Conservation (phyloP, 23 tunicate genomes). For the Aplidium turbinatum region DNA sequence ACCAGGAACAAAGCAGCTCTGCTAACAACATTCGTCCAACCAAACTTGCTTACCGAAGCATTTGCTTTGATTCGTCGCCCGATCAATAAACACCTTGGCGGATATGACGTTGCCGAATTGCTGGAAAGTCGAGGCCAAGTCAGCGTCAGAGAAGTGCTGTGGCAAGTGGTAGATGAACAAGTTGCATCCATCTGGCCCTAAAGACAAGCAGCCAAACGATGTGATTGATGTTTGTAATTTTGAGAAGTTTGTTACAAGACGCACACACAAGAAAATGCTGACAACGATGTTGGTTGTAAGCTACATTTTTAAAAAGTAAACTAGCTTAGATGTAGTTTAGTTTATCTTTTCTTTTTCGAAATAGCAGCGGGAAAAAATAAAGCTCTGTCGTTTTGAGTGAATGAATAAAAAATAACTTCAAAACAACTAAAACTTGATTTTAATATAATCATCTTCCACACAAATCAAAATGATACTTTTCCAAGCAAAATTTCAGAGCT, state of each 20-base stretch:
- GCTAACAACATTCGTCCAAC: not conserved
- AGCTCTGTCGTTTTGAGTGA: too few species aligned
- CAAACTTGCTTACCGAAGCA: conserved; percentile 71
- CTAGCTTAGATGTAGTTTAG: too few species aligned
- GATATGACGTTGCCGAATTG: conserved; percentile 95
- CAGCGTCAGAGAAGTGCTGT: conserved; percentile 81
- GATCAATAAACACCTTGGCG: conserved; percentile 93
- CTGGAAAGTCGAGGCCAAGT: conserved; percentile 72
- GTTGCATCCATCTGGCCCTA: conserved; percentile 97
- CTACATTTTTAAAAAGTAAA: too few species aligned
- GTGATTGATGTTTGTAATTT: not conserved
- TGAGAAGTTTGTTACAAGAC: not conserved
- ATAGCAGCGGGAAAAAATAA: too few species aligned
- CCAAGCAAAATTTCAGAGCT: too few species aligned
- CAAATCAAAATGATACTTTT: too few species aligned
- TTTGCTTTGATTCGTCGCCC: conserved; percentile 98
- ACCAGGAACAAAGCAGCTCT: not conserved
- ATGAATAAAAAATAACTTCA: too few species aligned
- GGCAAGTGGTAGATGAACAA: conserved; percentile 94
- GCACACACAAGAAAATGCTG: too few species aligned
- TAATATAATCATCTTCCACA: too few species aligned
- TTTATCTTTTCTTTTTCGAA: not conserved
- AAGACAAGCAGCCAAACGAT: not conserved
- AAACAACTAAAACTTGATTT: too few species aligned
- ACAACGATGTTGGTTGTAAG: too few species aligned